Evolutionary conservation across 2,113 vertebrate genomes (phyloP), one percentile per base, ranked within the genome.

Genomic region (Macquaria australasica): DNA sequence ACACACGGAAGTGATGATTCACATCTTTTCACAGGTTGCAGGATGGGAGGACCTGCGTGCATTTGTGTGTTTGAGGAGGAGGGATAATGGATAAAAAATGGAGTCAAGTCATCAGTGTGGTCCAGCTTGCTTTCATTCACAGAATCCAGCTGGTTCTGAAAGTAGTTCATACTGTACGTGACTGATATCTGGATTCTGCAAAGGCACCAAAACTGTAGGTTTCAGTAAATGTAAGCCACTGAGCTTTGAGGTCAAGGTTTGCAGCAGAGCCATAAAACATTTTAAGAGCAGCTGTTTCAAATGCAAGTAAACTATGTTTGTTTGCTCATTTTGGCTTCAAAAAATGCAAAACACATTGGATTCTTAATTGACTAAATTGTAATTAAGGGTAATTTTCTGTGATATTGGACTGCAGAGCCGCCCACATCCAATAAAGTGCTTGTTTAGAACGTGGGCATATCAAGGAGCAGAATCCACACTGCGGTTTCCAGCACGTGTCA

Each of bases 341-440:
- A 34, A 81, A 83, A 88, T 78, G 55, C 74, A 77, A 90, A 88
- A 87, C 88, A 88, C 60, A 41, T 77, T 83, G 73, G 16, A 73
- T 69, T 71, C 48, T 79, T 84, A 87, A 89, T 85, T 80, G 77
- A 82, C 53, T 72, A n/a, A 45, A 78, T 50, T 83, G 63, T 62
- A 85, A 88, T 89, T 85, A 77, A 64, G 66, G 51, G 63, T 81
- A 43, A 75, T 90, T 90, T 82, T 80, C 48, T 73, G 31, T 69
- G 18, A 60, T 68, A 69, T 2, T 51, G 78, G 68, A 84, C 81
- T 86, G 58, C 72, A 55, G 43, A 79, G 5, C 18, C 7, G 76
- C 28, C 87, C 84, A 53, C 87, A 87, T 34, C 68, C 77, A 84
- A 83, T 90, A 87, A 91, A 88, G 50, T 43, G 25, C 63, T 83